Base-by-base conservation (phyloP, 2,797 vertebrate species). In the Myripristis murdjan region DNA sequence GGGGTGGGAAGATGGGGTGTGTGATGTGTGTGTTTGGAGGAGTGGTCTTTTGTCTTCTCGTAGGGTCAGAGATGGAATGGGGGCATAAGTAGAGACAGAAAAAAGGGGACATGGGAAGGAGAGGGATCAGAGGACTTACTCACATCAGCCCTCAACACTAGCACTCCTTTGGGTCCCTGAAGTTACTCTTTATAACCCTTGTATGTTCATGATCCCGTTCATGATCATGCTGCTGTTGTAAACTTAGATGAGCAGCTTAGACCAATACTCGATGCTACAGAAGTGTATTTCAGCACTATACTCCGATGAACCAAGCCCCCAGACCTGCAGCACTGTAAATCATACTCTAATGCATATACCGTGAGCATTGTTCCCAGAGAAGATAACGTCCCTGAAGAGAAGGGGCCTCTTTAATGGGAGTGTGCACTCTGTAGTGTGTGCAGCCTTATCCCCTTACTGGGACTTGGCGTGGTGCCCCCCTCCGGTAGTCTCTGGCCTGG, bases 401-500 rank as follows among this genome's bases (percentile, higher is more conserved):
- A 73, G 44, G 64, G 64, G 65, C 65, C 76, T 85, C 75, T 84
- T 84, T 67, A 82, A 72, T 75, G 68, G 41, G 48, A 78, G 56
- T 69, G 56, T 80, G 64, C 48, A 20, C 71, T 79, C 64, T 75
- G 70, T 78, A 68, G n/a, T n/a, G 65, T 79, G 60, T 70, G 74
- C 73, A 73, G 63, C 56, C 77, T 82, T 78, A 82, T 84, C 68
- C 76, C 65, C 71, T 76, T 69, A 75, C 77, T 63, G 67, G 66
- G 73, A 85, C 55, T 81, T 83, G 72, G 67, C 71, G n/a, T 53
- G 43, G 33, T 77, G 79, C 70, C 73, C 56, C 61, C 58, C 66
- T 48, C 41, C 65, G n/a, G n/a, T n/a, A 48, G 72, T 78, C 62
- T 82, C 64, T 24, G 35, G 35, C 57, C 64, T 4, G 0, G 46